phyloP scores from a whole-genome alignment of 2,797 vertebrate species.

The Sarcoramphus papa region DNA sequence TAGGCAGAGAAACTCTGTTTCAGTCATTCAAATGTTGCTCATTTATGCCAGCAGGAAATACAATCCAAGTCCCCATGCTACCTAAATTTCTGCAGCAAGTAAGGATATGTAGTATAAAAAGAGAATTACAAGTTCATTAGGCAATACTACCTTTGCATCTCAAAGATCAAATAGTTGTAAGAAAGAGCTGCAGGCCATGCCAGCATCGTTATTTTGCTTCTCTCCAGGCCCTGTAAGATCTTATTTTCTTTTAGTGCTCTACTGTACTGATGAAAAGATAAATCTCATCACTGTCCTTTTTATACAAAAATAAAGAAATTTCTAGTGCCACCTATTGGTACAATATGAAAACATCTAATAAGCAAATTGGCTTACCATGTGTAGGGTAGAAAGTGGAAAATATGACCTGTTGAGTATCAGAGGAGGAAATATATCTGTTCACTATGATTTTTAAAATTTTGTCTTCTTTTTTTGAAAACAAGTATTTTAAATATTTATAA shows the following conservation, averaged over 20 bases:
- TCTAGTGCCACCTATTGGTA: conserved; percentile 36
- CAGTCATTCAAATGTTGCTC: not conserved
- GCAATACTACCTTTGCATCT: not conserved
- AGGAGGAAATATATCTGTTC: not conserved
- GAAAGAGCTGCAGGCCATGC: conserved; percentile 32
- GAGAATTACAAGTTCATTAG: not conserved
- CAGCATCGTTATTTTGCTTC: conserved; percentile 1
- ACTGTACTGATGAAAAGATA: not conserved
- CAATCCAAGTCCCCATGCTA: not conserved
- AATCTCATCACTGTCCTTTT: not conserved
- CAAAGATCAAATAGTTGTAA: not conserved
- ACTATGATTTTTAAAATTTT: not conserved
- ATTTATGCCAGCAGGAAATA: not conserved
- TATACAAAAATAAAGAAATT: not conserved
- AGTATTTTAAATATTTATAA: not conserved
- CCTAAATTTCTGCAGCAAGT: not conserved
- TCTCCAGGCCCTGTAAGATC: not conserved
- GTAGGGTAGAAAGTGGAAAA: not conserved
- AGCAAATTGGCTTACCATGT: not conserved
- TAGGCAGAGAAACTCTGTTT: not conserved
- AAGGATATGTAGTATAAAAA: not conserved
- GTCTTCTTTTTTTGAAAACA: not conserved
- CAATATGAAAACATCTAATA: not conserved
- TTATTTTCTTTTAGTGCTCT: not conserved
- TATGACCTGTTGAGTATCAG: not conserved